Conservation (phyloP, 2,113 vertebrate species). For the Periophthalmus modestus region DNA sequence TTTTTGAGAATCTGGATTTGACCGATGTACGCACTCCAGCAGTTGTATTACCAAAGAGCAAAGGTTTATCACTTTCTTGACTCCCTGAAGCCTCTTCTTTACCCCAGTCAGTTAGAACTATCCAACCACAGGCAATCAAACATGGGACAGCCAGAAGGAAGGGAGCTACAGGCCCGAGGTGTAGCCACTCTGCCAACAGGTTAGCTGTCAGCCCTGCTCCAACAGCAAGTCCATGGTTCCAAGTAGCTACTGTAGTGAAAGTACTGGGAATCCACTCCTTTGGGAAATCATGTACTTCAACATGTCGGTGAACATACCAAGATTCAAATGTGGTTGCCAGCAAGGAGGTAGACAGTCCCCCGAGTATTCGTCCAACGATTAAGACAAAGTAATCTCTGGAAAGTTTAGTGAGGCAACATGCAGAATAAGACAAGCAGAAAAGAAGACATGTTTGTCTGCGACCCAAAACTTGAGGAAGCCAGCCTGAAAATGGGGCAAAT, state of each 20-base stretch:
- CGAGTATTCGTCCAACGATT: conserved; percentile 83
- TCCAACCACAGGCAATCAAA: conserved; percentile 77
- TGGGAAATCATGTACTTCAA: conserved; percentile 86
- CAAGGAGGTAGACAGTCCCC: conserved; percentile 87
- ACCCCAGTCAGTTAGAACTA: conserved; percentile 85
- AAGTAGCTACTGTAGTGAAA: conserved; percentile 83
- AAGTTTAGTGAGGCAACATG: conserved; percentile 89
- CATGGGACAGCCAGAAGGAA: conserved; percentile 88
- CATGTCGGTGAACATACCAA: conserved; percentile 88
- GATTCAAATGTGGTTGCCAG: conserved; percentile 87
- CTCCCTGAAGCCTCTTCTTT: conserved; percentile 79
- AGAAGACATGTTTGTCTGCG: conserved; percentile 86
- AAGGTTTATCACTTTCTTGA: conserved; percentile 52
- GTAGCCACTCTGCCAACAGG: conserved; percentile 85
- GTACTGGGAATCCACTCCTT: conserved; percentile 89
- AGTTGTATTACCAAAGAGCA: conserved; percentile 38
- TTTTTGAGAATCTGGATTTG: conserved; percentile 74
- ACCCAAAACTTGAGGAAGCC: conserved; percentile 83
- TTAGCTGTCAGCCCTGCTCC: conserved; percentile 87
- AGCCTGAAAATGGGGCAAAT: conserved; percentile 83
- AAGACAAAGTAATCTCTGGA: conserved; percentile 90
- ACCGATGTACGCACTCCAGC: conserved; percentile 48
- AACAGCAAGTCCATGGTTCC: conserved; percentile 87
- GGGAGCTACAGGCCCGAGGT: conserved; percentile 87
- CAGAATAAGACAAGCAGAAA: conserved; percentile 85